These are phyloP conservation scores for Mormyrops attenuatus DNA, from an alignment of 2,797 vertebrate genomes.

Conservation along the genomic window DNA sequence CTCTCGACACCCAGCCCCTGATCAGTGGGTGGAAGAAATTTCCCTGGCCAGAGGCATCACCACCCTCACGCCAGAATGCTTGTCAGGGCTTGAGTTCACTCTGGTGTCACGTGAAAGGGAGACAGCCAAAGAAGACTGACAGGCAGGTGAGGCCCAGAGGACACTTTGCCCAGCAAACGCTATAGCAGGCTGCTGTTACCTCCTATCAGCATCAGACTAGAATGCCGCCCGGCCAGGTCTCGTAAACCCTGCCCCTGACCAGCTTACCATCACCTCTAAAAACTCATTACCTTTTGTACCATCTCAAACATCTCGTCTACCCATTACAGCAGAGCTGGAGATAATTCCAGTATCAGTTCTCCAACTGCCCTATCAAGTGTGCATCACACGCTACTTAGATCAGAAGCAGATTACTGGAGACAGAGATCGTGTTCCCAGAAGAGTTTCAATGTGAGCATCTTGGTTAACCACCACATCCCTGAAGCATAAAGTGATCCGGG, in stretches of 20 bases:
- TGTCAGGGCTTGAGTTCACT: not conserved
- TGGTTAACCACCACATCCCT: slow-evolving; percentile 61
- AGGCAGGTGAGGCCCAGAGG: not conserved
- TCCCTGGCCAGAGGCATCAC: not conserved
- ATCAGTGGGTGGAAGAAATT: not conserved
- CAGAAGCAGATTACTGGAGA: not conserved
- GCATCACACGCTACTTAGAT: slow-evolving; percentile 3
- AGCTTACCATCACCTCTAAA: not conserved
- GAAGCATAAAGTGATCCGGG: slow-evolving; percentile 58
- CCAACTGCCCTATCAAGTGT: not conserved
- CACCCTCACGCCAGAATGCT: not conserved
- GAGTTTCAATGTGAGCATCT: slow-evolving; percentile 23
- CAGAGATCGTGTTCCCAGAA: not conserved
- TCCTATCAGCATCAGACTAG: not conserved
- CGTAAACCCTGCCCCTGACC: not conserved
- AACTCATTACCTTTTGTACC: not conserved
- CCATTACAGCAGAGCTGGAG: not conserved
- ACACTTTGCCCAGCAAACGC: not conserved
- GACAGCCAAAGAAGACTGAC: not conserved
- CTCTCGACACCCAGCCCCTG: not conserved
- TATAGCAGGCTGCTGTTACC: not conserved
- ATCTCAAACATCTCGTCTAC: not conserved
- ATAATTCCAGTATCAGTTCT: slow-evolving; percentile 4
- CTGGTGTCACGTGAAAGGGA: no score
- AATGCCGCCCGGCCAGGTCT: not conserved